Percentiles rank a stretch among this genome's conserved stretches.
Conservation (phyloP, 2,113 vertebrate species). For the Odontesthes bonariensis region DNA sequence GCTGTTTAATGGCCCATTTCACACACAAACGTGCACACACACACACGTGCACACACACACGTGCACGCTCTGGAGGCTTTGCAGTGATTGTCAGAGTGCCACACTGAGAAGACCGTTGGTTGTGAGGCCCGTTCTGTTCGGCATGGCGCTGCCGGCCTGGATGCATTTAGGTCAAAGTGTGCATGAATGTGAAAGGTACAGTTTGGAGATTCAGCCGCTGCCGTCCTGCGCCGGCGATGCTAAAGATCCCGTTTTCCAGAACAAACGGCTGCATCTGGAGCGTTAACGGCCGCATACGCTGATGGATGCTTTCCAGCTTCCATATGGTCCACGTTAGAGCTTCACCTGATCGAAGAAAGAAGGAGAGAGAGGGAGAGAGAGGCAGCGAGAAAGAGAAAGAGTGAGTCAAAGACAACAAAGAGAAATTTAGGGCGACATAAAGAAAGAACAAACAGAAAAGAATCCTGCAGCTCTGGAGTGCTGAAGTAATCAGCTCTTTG, state of each 20-base stretch:
- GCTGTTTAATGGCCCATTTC: too few relatives aligned
- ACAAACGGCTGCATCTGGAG: background rate
- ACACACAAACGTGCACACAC: too few relatives aligned
- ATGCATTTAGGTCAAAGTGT: conserved; percentile 61
- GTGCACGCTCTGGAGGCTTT: too few relatives aligned
- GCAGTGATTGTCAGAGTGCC: too few relatives aligned
- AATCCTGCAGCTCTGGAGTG: conserved; percentile 62
- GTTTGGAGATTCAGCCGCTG: too few relatives aligned
- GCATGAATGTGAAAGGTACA: too few relatives aligned
- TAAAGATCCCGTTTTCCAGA: too few relatives aligned
- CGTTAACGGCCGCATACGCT: conserved; percentile 11
- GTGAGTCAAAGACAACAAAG: conserved; percentile 60
- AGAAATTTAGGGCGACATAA: conserved; percentile 54
- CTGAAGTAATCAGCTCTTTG: conserved; percentile 83
- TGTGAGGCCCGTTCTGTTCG: too few relatives aligned
- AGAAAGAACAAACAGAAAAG: conserved; percentile 66
- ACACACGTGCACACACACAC: too few relatives aligned
- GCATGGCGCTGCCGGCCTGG: conserved; percentile 18
- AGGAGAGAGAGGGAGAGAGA: background rate
- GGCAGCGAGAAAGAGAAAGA: background rate
- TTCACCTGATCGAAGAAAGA: conserved; percentile 26
- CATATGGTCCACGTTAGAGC: conserved; percentile 10
- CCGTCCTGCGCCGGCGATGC: too few relatives aligned
- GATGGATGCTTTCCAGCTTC: conserved; percentile 33
- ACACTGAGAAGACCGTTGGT: background rate